Evolutionary conservation across 2,888 invertebrate species (phyloP), one percentile per base, ranked within the genome.

Genomic region (Trichogramma dendrolimi): DNA sequence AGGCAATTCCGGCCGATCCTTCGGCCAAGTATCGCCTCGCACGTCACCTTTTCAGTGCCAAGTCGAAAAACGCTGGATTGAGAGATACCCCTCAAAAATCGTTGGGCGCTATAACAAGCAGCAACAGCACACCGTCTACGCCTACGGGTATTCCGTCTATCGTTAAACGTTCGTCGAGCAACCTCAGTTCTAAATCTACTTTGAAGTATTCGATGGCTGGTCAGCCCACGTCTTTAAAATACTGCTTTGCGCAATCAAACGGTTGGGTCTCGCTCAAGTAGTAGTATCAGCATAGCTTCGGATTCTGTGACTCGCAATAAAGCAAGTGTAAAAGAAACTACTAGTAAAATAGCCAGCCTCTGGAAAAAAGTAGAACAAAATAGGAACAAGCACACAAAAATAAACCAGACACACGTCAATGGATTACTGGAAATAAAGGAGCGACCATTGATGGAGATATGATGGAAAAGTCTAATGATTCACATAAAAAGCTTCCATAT

Each of bases 351-450:
- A 58, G 89, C 91, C 0, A 88, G 85, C 71, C 78, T 92, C 11
- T 92, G 91, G 91, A 91, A 89, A 72, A 88, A 85, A 74, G 89
- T 89, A 0, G 89, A 90, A 70, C 86, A 88, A 62, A 85, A 81
- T 47, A 88, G 87, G 68, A 86, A 82, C 61, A 83, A 83, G 67
- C 83, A 82, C n/a, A 52, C 78, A 81, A 74, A 27, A 80, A 80
- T 55, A 85, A 84, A 70, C 82, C 83, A 6, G 87, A 87, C 62
- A 83, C 82, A 52, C 80, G 84, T 65, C 85, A 86, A 6, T 87
- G 86, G 85, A 60, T 71, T 10, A 66, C 65, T 2, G 8, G 10
- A 46, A 46, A 46, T 46, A 46, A 46, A n/a, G 8, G 10, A 46
- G 46, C 8, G n/a, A 46, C n/a, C 46, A 8, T 46, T 10, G 44